Conservation (phyloP, 1,140 invertebrate genomes). For the Solenopsis fugax region DNA sequence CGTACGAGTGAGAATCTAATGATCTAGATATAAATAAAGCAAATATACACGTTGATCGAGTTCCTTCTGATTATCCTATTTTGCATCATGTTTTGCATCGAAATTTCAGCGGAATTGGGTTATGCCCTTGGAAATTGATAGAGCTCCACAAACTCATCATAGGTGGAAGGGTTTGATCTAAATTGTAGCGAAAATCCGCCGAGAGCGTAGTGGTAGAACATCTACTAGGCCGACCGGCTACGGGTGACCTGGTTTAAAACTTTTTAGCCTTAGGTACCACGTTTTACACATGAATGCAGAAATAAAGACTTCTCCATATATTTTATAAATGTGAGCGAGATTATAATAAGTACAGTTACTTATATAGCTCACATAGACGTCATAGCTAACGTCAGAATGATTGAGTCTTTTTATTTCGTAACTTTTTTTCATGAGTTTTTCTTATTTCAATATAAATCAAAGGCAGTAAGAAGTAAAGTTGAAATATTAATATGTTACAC, state of each 20-base stretch:
- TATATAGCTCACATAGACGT: not conserved
- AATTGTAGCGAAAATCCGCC: conserved; percentile 77
- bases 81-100: conserved; percentile 14
- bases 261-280: conserved; percentile 24
- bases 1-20: not conserved
- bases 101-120: conserved; percentile 41
- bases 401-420: not conserved
- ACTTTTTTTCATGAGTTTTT: not conserved
- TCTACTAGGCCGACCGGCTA: conserved; percentile 23
- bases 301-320: conserved; percentile 1
- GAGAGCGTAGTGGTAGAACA: conserved; percentile 65
- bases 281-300: conserved; percentile 36
- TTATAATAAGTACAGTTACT: conserved; percentile 12
- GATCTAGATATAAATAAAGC: not conserved
- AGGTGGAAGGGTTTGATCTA: conserved; percentile 73
- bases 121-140: conserved; percentile 74
- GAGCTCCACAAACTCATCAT: conserved; percentile 80
- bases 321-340: conserved; percentile 27
- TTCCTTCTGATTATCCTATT: not conserved
- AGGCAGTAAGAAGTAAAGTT: not conserved
- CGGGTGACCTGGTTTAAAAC: conserved; percentile 41
- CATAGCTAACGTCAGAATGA: not conserved
- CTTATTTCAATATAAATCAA: not conserved
- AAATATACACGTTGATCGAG: not conserved
- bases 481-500: not conserved